Conservation (phyloP, 2,888 invertebrate genomes). For the Eupithecia abbreviata region DNA sequence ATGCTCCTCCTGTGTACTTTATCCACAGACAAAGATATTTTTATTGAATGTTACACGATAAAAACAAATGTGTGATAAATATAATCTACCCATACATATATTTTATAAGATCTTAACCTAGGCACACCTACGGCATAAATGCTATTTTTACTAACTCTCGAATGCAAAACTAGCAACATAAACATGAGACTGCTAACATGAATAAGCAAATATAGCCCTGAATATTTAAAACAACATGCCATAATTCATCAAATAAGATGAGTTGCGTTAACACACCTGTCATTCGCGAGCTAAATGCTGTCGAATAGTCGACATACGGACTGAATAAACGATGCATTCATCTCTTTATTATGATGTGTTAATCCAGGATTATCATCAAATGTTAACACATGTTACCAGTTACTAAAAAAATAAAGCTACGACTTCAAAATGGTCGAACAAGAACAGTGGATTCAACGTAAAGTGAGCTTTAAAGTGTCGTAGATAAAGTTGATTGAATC, state of each 20-base stretch:
- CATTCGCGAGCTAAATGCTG: slow-evolving; percentile 66
- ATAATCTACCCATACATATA: too few species aligned
- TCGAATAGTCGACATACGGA: slow-evolving; percentile 79
- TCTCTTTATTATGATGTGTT: slow-evolving; percentile 84
- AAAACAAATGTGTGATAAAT: not conserved
- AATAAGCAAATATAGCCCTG: slow-evolving; percentile 15
- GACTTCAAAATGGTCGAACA: slow-evolving; percentile 48
- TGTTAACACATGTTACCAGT: slow-evolving; percentile 84
- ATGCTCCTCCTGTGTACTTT: not conserved
- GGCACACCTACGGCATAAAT: not conserved
- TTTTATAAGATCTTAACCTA: too few species aligned
- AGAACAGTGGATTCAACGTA: slow-evolving; percentile 32
- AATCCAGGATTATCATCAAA: slow-evolving; percentile 83
- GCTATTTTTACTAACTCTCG: not conserved
- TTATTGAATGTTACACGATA: not conserved
- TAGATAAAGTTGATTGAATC: slow-evolving; percentile 56
- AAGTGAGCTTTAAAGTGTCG: slow-evolving; percentile 54
- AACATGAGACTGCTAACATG: not conserved
- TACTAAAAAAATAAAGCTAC: slow-evolving; percentile 71
- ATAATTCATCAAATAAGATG: slow-evolving; percentile 65
- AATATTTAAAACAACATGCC: slow-evolving; percentile 33
- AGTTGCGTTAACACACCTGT: slow-evolving; percentile 77
- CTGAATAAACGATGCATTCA: slow-evolving; percentile 80
- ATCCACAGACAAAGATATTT: not conserved
- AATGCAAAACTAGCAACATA: slow-evolving; percentile 4